Conservation (phyloP, 2,888 invertebrate genomes). For the Eristalis arbustorum region DNA sequence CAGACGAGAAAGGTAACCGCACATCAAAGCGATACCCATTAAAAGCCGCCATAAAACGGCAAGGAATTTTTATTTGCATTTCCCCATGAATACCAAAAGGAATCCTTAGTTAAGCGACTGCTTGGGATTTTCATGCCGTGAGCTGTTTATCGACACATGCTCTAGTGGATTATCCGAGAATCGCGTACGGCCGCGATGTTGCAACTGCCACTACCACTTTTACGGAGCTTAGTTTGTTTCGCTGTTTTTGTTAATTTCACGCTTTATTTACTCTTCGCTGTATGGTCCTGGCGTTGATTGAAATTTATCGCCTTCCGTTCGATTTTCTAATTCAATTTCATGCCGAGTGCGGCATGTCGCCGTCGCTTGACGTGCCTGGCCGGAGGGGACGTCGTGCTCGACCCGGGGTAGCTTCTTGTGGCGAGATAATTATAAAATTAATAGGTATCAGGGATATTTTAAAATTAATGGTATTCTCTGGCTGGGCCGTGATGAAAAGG, state of each 20-base stretch:
- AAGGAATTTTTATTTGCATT: constrained; percentile 34
- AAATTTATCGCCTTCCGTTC: constrained; percentile 42
- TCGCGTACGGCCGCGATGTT: not conserved
- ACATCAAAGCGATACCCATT: constrained; percentile 18
- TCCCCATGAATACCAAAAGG: constrained; percentile 9
- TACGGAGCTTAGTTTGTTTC: not conserved
- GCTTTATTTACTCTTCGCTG: constrained; percentile 45
- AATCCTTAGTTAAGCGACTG: constrained; percentile 4
- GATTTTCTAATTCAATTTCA: constrained; percentile 40
- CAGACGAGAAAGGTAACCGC: not conserved
- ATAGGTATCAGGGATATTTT: constrained; percentile 38
- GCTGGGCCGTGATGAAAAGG: not conserved
- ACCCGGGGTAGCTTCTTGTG: not conserved
- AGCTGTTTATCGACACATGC: not conserved
- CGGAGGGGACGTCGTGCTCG: not conserved
- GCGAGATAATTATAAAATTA: constrained; percentile 47
- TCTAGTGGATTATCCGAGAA: not conserved
- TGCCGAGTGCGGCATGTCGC: not conserved
- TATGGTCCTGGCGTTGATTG: constrained; percentile 20
- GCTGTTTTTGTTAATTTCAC: constrained; percentile 46
- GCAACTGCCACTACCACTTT: not conserved
- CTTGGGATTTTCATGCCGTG: constrained; percentile 21
- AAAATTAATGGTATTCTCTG: constrained; percentile 29
- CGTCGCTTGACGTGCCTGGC: not conserved
- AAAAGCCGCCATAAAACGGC: constrained; percentile 22